Conservation (phyloP, 2,888 invertebrate species). For the Hedychridium roseum region DNA sequence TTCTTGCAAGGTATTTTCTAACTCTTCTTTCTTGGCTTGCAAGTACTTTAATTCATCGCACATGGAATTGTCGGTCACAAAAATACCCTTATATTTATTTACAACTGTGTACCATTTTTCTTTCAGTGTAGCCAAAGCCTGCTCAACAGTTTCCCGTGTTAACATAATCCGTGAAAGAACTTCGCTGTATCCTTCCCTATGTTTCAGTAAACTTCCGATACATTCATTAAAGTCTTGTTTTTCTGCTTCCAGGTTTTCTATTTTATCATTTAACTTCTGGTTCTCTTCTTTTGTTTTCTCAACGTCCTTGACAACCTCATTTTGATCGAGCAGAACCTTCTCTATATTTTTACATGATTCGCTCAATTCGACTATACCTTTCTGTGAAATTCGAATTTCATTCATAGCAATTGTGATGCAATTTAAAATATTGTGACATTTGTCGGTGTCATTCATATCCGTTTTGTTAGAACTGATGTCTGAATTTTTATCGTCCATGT, state of each 20-base stretch:
- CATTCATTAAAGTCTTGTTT: slow-evolving; percentile 27
- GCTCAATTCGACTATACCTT: slow-evolving; percentile 22
- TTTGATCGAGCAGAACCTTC: slow-evolving; percentile 27
- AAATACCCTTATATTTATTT: slow-evolving; percentile 19
- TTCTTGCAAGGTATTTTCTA: slow-evolving; percentile 40
- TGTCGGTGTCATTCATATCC: slow-evolving; percentile 3
- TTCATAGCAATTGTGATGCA: slow-evolving; percentile 24
- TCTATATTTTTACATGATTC: slow-evolving; percentile 24
- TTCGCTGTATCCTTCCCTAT: slow-evolving; percentile 21
- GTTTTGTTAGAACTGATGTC: too few species aligned
- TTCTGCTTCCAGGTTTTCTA: slow-evolving; percentile 20
- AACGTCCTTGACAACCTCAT: slow-evolving; percentile 13
- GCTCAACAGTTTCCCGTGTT: slow-evolving; percentile 17
- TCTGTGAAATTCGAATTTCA: slow-evolving; percentile 22
- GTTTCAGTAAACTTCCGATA: slow-evolving; percentile 21
- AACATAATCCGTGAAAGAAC: slow-evolving; percentile 12
- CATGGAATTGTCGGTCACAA: slow-evolving; percentile 20
- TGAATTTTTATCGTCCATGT: slow-evolving; percentile 10
- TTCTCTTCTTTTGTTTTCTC: slow-evolving; percentile 22
- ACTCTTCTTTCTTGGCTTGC: slow-evolving; percentile 35
- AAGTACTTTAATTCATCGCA: slow-evolving; percentile 47
- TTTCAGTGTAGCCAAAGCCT: slow-evolving; percentile 16
- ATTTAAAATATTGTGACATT: slow-evolving; percentile 15
- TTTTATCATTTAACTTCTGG: slow-evolving; percentile 17
- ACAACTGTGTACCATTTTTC: slow-evolving; percentile 30